Evolutionary conservation across 2,113 vertebrate species (phyloP).

Genomic region (Numida meleagris): DNA sequence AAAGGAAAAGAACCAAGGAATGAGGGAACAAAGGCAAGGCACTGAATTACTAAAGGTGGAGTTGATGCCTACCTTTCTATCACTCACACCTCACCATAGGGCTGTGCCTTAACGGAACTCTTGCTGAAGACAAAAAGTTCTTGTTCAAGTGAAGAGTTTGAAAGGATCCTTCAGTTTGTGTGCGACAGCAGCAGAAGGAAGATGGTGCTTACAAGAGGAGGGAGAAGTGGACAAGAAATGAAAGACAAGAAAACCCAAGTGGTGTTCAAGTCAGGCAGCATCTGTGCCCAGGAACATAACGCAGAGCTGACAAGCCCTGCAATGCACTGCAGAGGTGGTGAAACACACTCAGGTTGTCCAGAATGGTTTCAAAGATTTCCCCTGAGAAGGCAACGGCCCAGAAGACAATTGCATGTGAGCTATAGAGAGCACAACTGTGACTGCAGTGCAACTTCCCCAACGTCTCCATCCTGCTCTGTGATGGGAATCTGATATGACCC

Average conservation of each 20-base stretch:
- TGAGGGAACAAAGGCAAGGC: not conserved
- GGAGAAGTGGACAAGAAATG: rapidly evolving
- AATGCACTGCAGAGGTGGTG: not conserved
- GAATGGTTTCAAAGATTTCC: not conserved
- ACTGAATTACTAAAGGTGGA: rapidly evolving
- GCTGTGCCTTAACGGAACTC: not conserved
- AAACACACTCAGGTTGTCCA: not conserved
- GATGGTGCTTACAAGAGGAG: not conserved
- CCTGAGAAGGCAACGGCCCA: not conserved
- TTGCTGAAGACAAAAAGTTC: not conserved
- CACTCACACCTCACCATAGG: not conserved
- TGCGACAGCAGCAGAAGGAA: not conserved
- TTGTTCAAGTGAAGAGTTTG: not conserved
- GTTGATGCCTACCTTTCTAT: rapidly evolving
- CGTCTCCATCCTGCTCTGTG: not conserved
- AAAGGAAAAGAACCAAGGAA: not conserved
- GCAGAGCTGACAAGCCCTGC: not conserved
- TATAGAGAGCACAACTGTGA: not conserved
- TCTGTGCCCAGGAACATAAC: not conserved
- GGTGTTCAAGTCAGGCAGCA: not conserved
- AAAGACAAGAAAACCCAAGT: not conserved
- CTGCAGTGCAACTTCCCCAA: not conserved
- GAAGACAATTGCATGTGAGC: not conserved
- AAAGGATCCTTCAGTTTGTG: rapidly evolving
- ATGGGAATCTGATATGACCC: not conserved